Conservation (phyloP, 2,888 invertebrate species). For the Watsonalla binaria region DNA sequence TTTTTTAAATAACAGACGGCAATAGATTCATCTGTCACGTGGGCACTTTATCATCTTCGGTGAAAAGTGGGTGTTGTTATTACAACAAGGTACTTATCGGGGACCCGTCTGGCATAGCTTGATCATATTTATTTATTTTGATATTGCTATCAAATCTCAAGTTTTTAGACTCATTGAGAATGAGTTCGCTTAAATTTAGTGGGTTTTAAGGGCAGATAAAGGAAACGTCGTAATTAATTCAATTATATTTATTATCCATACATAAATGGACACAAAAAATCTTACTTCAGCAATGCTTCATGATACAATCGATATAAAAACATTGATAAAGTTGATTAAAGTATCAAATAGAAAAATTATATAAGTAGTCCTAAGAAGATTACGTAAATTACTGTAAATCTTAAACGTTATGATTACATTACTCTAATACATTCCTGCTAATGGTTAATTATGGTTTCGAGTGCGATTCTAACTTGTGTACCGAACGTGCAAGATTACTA, state of each 20-base stretch:
- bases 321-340: conserved; percentile 58
- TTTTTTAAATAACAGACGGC: too few species aligned
- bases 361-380: conserved; percentile 57
- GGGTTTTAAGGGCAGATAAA: conserved; percentile 12
- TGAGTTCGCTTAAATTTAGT: too few species aligned
- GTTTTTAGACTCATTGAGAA: too few species aligned
- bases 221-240: conserved; percentile 38
- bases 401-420: conserved; percentile 64
- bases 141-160: too few species aligned
- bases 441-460: conserved; percentile 30
- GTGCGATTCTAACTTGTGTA: conserved; percentile 35
- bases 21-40: too few species aligned
- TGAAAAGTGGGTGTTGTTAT: too few species aligned
- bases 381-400: conserved; percentile 55
- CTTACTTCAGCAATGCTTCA: conserved; percentile 63
- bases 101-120: too few species aligned
- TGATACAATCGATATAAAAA: conserved; percentile 54
- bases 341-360: conserved; percentile 66
- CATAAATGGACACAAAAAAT: conserved; percentile 65
- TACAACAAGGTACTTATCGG: too few species aligned
- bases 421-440: conserved; percentile 44
- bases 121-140: too few species aligned
- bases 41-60: too few species aligned
- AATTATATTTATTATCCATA: conserved; percentile 71
- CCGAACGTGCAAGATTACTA: conserved; percentile 31